Evolutionary conservation across 2,797 vertebrate genomes (phyloP).

Genomic region (Rousettus madagascariensis): DNA sequence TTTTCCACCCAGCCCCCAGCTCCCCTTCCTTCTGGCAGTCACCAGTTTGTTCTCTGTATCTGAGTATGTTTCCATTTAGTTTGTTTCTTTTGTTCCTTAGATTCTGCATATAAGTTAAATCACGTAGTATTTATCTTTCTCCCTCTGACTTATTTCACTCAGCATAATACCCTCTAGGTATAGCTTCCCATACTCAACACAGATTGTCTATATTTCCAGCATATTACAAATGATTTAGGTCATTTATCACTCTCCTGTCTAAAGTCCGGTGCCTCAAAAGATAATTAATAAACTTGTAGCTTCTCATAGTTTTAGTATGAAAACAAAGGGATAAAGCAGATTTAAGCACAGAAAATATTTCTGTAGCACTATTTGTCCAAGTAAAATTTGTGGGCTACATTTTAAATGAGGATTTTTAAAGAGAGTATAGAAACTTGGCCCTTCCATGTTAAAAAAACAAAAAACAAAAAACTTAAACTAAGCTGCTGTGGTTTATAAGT

Average conservation of each 20-base stretch:
- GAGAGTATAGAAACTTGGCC: neutral
- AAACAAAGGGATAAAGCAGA: neutral
- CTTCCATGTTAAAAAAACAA: neutral
- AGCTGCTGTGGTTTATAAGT: slow-evolving; percentile 1
- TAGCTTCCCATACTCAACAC: neutral
- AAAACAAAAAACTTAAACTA: neutral
- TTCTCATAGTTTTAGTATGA: neutral
- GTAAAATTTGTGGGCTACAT: slow-evolving; percentile 20
- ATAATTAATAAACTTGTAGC: neutral
- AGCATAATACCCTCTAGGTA: too few relatives aligned
- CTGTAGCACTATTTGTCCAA: slow-evolving; percentile 18
- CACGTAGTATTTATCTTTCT: too few relatives aligned
- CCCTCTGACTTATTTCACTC: too few relatives aligned
- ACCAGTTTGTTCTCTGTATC: too few relatives aligned
- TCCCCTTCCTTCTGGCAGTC: too few relatives aligned
- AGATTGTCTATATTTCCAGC: neutral
- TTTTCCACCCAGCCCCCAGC: too few relatives aligned
- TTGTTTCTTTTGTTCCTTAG: too few relatives aligned
- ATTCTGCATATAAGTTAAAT: too few relatives aligned
- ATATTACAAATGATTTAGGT: neutral
- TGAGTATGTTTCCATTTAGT: too few relatives aligned
- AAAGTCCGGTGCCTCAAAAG: neutral
- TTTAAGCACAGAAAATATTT: slow-evolving; percentile 8
- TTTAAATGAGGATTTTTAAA: slow-evolving; percentile 36
- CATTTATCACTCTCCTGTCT: slow-evolving; percentile 32